Base-by-base conservation (phyloP, 2,888 invertebrate species). In the Tyria jacobaeae region DNA sequence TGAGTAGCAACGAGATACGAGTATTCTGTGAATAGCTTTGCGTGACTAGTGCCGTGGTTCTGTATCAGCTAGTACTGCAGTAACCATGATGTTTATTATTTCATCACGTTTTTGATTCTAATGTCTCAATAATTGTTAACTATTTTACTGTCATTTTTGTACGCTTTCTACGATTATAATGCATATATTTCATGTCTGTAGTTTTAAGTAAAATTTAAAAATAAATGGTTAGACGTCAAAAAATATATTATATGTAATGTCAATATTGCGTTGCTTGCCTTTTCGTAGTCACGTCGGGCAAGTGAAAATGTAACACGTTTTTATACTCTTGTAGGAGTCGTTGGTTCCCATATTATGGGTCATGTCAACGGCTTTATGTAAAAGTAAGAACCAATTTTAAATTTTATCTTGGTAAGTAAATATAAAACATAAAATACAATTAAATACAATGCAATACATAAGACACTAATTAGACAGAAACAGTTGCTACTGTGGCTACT, bases 61-160 rank as follows among this genome's bases (percentile, higher is more conserved):
- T 50, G 50, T 74, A 74, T 73, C 76, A 57, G 37, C 48, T 51
- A 49, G 57, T n/a, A n/a, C n/a, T n/a, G n/a, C n/a, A n/a, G n/a
- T 62, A 60, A 61, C 57, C 48, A 64, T 62, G 52, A 64, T 64
- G 62, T 74, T 71, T 71, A 73, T 64, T 68, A 67, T 76, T 69
- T 76, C 62, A 62, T 74, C 74, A 76, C 77, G 77, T 76, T 71
- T 65, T 34, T 35, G 34, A 64, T 62, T 64, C 39, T 71, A 69
- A 76, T 76, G 75, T 71, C 71, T 75, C 75, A 75, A 75, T 76
- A 62, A 69, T 73, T 70, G 63, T 65, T 47, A 50, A 39, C 70
- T 62, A 66, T 75, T 48, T 64, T 44, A 64, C 62, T 65, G 58
- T 66, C 37, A 64, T 64, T 53, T 64, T 59, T 65, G 10, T 60